Percentiles rank a stretch among this genome's conserved stretches.
phyloP scores from a whole-genome alignment of 2,797 vertebrate genomes.

The Columba guinea region DNA sequence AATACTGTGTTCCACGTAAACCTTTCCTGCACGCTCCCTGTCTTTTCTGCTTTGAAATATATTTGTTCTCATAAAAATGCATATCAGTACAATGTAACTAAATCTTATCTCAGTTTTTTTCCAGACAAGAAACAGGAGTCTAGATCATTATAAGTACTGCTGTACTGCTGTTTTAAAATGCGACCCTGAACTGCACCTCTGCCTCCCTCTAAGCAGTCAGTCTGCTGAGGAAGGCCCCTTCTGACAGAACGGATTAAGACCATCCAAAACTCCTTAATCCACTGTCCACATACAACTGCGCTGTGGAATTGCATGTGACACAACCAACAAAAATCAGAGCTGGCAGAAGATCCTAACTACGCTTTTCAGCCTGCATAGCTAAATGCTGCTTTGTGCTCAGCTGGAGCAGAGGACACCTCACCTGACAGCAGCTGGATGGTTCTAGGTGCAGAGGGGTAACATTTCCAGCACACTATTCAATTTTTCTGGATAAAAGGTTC shows the following conservation, averaged over 20 bases:
- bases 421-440: background rate
- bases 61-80: slow-evolving; percentile 73
- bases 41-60: slow-evolving; percentile 62
- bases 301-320: background rate
- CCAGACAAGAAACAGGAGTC: slow-evolving; percentile 54
- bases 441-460: background rate
- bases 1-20: slow-evolving; percentile 74
- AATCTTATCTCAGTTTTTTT: slow-evolving; percentile 64
- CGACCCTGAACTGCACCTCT: slow-evolving; percentile 28
- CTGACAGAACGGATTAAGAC: slow-evolving; percentile 55
- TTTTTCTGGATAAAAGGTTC: background rate
- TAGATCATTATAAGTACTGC: background rate
- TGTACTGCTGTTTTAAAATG: slow-evolving; percentile 41
- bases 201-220: slow-evolving; percentile 22
- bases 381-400: background rate
- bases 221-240: slow-evolving; percentile 2
- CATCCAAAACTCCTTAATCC: slow-evolving; percentile 49
- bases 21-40: slow-evolving; percentile 5
- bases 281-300: background rate
- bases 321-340: background rate
- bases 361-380: background rate
- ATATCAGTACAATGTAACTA: slow-evolving; percentile 54
- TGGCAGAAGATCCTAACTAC: background rate
- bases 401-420: accelerated
- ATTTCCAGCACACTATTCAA: background rate